phyloP scores from a whole-genome alignment of 2,113 vertebrate species.

The Macquaria australasica region DNA sequence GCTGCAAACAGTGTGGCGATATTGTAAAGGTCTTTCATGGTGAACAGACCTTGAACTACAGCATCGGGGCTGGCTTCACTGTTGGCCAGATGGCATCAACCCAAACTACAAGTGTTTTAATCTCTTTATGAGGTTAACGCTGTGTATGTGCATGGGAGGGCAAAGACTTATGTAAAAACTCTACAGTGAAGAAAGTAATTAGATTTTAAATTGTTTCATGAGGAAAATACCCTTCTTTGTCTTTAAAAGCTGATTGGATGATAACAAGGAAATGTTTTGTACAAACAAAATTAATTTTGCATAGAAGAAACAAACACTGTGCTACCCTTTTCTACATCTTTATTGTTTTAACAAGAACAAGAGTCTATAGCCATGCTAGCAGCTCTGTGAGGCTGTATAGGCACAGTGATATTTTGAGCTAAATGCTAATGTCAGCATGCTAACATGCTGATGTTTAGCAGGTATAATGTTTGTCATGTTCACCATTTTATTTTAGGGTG shows the following conservation, averaged over 20 bases:
- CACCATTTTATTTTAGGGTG: background rate
- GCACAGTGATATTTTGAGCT: background rate
- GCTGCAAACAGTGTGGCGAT: background rate
- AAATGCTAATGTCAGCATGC: background rate
- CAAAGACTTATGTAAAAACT: background rate
- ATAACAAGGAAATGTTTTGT: background rate
- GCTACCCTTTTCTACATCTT: background rate
- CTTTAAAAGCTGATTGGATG: background rate
- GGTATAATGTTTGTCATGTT: background rate
- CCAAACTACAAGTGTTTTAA: slow-evolving; percentile 3
- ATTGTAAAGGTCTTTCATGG: background rate
- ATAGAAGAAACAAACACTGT: background rate
- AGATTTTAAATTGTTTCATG: background rate
- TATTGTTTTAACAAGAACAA: background rate
- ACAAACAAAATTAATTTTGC: background rate
- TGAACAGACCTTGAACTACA: slow-evolving; percentile 9
- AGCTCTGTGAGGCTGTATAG: background rate
- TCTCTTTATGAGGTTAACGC: background rate
- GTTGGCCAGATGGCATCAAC: background rate
- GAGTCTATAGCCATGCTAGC: background rate
- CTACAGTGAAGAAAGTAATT: background rate
- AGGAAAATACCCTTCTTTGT: background rate
- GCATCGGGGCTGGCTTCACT: background rate
- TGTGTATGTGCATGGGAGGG: background rate
- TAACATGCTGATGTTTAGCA: background rate